phyloP scores from a whole-genome alignment of 2,113 vertebrate genomes.

The Tapirus terrestris region DNA sequence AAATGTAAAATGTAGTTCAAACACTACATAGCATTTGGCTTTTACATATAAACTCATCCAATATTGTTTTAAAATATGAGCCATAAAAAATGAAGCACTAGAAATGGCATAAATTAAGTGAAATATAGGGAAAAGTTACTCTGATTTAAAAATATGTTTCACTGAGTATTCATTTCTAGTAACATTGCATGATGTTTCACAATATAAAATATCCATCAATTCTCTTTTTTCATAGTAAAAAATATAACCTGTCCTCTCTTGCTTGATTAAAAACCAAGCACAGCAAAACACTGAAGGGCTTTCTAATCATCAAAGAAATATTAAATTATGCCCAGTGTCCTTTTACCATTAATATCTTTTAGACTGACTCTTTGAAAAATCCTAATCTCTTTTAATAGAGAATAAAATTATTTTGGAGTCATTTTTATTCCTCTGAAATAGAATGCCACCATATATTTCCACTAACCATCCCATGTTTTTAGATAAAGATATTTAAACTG shows the following conservation, averaged over 20 bases:
- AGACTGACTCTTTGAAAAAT: constrained; percentile 10
- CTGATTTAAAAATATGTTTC: constrained; percentile 9
- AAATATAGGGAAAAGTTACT: not conserved
- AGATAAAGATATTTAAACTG: not conserved
- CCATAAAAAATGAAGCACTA: not conserved
- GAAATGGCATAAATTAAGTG: constrained; percentile 29
- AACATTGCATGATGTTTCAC: not conserved
- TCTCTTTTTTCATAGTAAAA: not conserved
- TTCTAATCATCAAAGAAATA: constrained; percentile 62
- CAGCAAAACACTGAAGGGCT: constrained; percentile 30
- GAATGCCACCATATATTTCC: not conserved
- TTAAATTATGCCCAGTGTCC: constrained; percentile 29
- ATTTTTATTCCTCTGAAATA: constrained; percentile 31
- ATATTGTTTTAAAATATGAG: constrained; percentile 45
- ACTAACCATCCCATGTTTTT: not conserved
- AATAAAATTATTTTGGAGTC: not conserved
- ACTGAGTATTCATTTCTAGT: not conserved
- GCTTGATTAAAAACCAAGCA: constrained; percentile 52
- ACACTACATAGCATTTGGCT: not conserved
- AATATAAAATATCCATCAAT: constrained; percentile 36
- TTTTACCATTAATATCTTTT: constrained; percentile 47
- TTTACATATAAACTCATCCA: not conserved
- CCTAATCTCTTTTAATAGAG: constrained; percentile 22
- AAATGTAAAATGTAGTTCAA: not conserved
- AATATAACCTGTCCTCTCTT: not conserved